Evolutionary conservation across 1,140 invertebrate species (phyloP).

Genomic region (Heterodera schachtii): DNA sequence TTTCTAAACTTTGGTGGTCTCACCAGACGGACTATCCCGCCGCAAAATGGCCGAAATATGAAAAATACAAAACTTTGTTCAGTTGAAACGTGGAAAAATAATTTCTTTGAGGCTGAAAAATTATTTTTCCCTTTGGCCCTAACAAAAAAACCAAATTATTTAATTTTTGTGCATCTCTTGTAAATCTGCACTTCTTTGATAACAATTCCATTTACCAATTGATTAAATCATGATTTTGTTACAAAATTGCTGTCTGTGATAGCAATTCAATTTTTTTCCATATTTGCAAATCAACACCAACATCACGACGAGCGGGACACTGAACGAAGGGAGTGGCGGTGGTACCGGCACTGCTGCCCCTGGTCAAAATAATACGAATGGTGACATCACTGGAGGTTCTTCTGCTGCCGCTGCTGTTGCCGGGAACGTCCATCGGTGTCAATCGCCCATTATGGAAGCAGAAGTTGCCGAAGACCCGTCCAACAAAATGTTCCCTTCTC

Average conservation of each 20-base stretch:
- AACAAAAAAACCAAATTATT: no score
- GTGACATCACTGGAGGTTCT: background rate
- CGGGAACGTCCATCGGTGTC: background rate
- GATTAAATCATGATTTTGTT: background rate
- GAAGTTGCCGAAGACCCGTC: background rate
- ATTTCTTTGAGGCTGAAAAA: no score
- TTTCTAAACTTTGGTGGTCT: no score
- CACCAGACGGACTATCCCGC: no score
- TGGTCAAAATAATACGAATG: background rate
- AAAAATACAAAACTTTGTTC: no score
- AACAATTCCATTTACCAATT: background rate
- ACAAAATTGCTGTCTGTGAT: background rate
- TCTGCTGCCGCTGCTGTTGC: background rate
- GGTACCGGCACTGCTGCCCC: background rate
- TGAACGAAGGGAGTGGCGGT: slow-evolving; percentile 5
- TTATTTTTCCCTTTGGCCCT: no score
- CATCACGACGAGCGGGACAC: slow-evolving; percentile 16
- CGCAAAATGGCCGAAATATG: no score
- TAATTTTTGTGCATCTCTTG: background rate
- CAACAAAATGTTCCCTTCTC: background rate
- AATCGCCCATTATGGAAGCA: background rate
- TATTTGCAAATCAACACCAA: background rate
- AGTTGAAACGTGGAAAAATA: no score
- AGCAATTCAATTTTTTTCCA: slow-evolving; percentile 1
- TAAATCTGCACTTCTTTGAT: background rate